Conservation (phyloP, 2,797 vertebrate genomes). For the Coregonus ussuriensis region DNA sequence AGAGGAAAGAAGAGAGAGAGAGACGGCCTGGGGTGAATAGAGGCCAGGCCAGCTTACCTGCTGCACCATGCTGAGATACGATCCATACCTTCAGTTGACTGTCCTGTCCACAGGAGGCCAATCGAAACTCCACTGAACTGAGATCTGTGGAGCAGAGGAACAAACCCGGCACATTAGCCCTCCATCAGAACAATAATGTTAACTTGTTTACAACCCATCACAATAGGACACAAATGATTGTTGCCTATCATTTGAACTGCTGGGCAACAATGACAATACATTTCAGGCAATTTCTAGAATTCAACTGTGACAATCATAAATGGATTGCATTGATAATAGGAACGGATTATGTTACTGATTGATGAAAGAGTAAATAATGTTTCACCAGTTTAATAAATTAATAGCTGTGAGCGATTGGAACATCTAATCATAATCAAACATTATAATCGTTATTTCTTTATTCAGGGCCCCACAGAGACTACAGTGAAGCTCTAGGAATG, state of each 20-base stretch:
- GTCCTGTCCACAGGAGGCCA: constrained; percentile 90
- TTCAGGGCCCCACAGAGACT: too few species aligned
- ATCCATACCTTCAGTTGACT: constrained; percentile 85
- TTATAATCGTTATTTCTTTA: too few species aligned
- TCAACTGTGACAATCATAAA: neutral
- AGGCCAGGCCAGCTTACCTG: constrained; percentile 70
- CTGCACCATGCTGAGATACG: constrained; percentile 70
- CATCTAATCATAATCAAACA: neutral
- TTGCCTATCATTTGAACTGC: neutral
- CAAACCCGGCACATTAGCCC: constrained; percentile 28
- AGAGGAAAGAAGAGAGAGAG: constrained; percentile 9
- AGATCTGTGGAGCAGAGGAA: constrained; percentile 52
- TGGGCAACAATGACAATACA: neutral
- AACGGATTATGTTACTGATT: neutral
- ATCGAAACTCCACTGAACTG: constrained; percentile 72
- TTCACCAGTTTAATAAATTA: neutral
- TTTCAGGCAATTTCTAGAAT: neutral
- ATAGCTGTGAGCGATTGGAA: neutral
- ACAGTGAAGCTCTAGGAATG: too few species aligned
- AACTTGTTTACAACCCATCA: neutral
- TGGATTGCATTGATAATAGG: neutral
- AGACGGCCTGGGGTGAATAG: constrained; percentile 17
- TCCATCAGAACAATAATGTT: constrained; percentile 27
- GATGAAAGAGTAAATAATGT: neutral
- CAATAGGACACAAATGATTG: neutral